Evolutionary conservation across 2,113 vertebrate genomes (phyloP), one percentile per base, ranked within the genome.

Genomic region (Chamaetylas fuelleborni): DNA sequence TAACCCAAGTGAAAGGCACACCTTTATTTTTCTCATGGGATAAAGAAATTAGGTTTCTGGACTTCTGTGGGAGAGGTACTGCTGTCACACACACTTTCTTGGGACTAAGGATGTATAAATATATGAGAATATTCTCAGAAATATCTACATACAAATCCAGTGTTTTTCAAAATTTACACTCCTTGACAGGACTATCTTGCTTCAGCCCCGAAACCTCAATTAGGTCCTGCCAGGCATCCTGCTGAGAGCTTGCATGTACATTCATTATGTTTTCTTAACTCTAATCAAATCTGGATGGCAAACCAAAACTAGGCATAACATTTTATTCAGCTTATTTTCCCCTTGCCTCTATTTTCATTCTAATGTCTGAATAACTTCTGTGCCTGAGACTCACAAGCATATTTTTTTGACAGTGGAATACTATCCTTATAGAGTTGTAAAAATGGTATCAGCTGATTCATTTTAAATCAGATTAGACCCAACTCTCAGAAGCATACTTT

Each of bases 331-430:
- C 61, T 93, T 92, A 80, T 96, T 95, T 89, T 88, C 42, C 48
- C 26, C 90, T 84, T 93, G 82, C 60, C 64, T 96, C 42, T 58
- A 51, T 77, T 91, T 91, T 96, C 93, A 93, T 84, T 94, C 66
- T 69, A 43, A 22, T 57, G 20, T 31, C 91, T 94, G 47, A 86
- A 76, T 64, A 93, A 82, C 18, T 62, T 67, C 25, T 70, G 18
- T 88, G 33, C 60, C 60, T 90, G 51, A 66, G 70, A 78, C 25
- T 15, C 61, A 76, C 11, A 76, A 60, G 18, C 0, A 0, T 66
- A 53, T 53, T 65, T 43, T 56, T 50, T 74, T 47, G 60, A 65
- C 26, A 73, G 5, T 29, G 40, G 28, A 82, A 70, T 20, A 51
- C 5, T 82, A 10, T 76, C 74, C 64, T 84, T 31, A 65, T 48